A percentile compares a stretch with the other conserved stretches of the same genome.
Evolutionary conservation across 2,888 invertebrate genomes (phyloP).

Genomic region (Ornithoptera priamus): DNA sequence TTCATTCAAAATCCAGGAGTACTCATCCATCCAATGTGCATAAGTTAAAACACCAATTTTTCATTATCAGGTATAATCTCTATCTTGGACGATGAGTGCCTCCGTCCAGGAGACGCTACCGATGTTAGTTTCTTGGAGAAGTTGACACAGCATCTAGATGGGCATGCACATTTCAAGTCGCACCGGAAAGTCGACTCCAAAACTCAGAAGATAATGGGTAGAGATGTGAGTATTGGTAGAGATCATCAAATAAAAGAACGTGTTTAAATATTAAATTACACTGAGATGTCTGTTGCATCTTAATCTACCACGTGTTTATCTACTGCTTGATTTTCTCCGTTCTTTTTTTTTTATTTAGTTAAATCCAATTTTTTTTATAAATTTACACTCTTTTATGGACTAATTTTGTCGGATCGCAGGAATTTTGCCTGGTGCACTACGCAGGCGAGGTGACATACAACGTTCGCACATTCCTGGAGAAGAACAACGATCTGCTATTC

Average conservation of each 20-base stretch:
- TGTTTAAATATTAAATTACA: no score
- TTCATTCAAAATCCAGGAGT: no score
- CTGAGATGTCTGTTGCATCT: no score
- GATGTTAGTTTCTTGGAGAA: slow-evolving; percentile 91
- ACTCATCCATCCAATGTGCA: no score
- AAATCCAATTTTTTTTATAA: no score
- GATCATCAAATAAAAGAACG: no score
- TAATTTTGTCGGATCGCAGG: slow-evolving; percentile 67
- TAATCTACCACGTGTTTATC: no score
- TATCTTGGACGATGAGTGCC: slow-evolving; percentile 94
- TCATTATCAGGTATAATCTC: slow-evolving; percentile 85
- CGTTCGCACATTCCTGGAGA: slow-evolving; percentile 92
- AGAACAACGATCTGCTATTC: slow-evolving; percentile 95
- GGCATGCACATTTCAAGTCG: slow-evolving; percentile 91
- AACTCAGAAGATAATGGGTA: slow-evolving; percentile 90
- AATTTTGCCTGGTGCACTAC: slow-evolving; percentile 94
- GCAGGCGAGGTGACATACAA: slow-evolving; percentile 96
- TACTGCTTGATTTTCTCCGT: no score
- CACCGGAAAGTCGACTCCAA: slow-evolving; percentile 88
- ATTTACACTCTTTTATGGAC: no score
- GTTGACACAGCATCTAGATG: slow-evolving; percentile 85
- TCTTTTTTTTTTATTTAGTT: no score
- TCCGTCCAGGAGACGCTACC: slow-evolving; percentile 92
- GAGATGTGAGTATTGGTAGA: slow-evolving; percentile 82
- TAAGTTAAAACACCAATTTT: no score